Evolutionary conservation across 1,140 invertebrate genomes (phyloP), one percentile per base, ranked within the genome.

Genomic region (Drosophila arawakana): DNA sequence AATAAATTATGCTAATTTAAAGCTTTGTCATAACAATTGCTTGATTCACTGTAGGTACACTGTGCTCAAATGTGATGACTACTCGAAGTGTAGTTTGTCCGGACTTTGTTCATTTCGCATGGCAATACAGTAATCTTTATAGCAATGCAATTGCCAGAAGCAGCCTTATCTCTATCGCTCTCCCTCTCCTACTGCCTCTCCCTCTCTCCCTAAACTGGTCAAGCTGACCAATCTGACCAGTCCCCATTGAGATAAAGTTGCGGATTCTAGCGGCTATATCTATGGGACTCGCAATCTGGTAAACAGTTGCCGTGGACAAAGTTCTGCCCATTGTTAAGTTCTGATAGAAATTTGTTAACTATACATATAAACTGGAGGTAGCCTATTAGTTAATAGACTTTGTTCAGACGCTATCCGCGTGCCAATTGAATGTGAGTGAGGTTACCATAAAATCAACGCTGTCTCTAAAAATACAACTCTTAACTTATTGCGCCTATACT

Each of bases 51-150:
- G 41, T 43, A 43, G 7, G 21, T 52, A 44, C 15, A 59, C 11
- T 7, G 8, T 41, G n/a, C 5, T 44, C 13, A 21, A 21, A 75
- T 46, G 44, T 49, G 15, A 75, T 30, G 43, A 65, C 70, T 55
- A 78, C 46, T 55, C 63, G 52, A 30, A n/a, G 34, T 49, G 10
- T 30, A 5, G 11, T 44, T 18, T 43, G 21, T 30, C 8, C 72
- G 67, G 66, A 75, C 72, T 73, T 73, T 73, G 71, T 13, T 39
- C 71, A 55, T 11, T 68, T 67, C 46, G 15, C 25, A 58, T 47
- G 44, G 52, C 52, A 55, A 46, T 69, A 67, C 44, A 69, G 58
- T 43, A 50, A 50, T 59, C 54, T 59, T 34, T 62, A 46, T 39
- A 34, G 37, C 54, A 59, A 59, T 67, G 67, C 65, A 65, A 68